phyloP scores from a whole-genome alignment of 2,797 vertebrate genomes.

The Sternarchorhynchus goeldii region DNA sequence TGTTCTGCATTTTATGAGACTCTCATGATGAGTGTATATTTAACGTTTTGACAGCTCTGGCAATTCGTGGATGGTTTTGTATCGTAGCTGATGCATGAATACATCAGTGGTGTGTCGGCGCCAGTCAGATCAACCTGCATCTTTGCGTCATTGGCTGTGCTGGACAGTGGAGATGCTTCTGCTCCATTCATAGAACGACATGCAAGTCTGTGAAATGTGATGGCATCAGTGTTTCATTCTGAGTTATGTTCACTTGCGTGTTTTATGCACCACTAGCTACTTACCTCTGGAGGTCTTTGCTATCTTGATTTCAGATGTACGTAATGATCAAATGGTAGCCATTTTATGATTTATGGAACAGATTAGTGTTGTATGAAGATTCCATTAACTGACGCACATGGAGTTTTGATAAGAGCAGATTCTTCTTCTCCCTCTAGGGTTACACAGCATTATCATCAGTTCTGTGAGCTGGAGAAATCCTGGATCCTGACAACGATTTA shows the following conservation, averaged over 20 bases:
- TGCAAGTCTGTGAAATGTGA: conserved; percentile 6
- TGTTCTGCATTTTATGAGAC: conserved; percentile 40
- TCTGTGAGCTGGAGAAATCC: background rate
- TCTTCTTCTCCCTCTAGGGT: background rate
- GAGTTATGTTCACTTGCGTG: conserved; percentile 50
- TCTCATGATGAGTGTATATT: conserved; percentile 56
- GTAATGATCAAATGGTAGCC: background rate
- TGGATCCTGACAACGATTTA: conserved; percentile 3
- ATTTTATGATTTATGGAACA: background rate
- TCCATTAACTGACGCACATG: background rate
- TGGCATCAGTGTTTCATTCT: conserved; percentile 25
- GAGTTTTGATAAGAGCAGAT: background rate
- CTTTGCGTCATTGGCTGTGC: conserved; percentile 21
- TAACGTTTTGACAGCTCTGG: conserved; percentile 45
- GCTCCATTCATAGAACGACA: background rate
- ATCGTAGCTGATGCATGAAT: conserved; percentile 41
- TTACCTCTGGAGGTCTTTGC: conserved; percentile 5
- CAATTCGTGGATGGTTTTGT: conserved; percentile 57
- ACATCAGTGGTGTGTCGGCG: conserved; percentile 30
- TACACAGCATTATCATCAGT: no score
- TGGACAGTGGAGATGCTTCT: conserved; percentile 15
- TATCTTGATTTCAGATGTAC: background rate
- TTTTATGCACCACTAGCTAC: conserved; percentile 14
- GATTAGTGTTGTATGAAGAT: background rate
- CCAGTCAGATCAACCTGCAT: conserved; percentile 43